Base-by-base conservation (phyloP, 2,113 vertebrate genomes). In the Chelonoidis abingdonii region DNA sequence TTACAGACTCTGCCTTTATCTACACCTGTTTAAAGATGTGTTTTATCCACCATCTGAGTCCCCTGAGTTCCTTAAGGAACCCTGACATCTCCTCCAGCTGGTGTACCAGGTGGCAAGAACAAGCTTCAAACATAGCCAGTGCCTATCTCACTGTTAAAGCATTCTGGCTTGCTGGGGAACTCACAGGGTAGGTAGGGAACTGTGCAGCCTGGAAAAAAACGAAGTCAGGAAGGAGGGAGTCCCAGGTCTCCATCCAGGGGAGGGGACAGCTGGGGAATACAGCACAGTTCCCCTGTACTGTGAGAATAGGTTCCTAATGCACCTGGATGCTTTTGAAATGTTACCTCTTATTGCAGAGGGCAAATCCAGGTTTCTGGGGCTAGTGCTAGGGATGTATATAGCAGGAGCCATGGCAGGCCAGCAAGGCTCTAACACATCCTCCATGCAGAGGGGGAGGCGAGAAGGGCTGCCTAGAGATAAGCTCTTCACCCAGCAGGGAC, bases 401-500 rank as follows among this genome's bases (percentile, higher is more conserved):
- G 31, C 31, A n/a, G 14, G 16, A n/a, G 62, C 8, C 14, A n/a
- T 69, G 62, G 35, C 16, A n/a, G 62, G 16, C 62, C 16, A n/a
- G 16, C 31, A 29, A 53, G 52, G 29, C 59, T 62, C 29, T 62
- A 35, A 35, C 12, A 62, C 59, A 35, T 35, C 59, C 59, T 62
- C 27, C 13, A 35, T 16, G 59, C 29, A 62, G 31, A n/a, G 62
- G 6, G 29, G 35, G 31, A 17, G 62, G 16, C 2, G 6, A 2
- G 47, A 78, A 9, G 49, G 4, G 62, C 0, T 10, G 24, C 84
- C 41, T 38, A 22, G 41, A 4, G 5, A 49, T 31, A 35, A 84
- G 25, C 12, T 9, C n/a, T 79, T 7, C 50, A 31, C 69, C 0
- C 0, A 10, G 2, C 4, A 14, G 52, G 47, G 72, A 25, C 10